Evolutionary conservation across 2,888 invertebrate genomes (phyloP).

Genomic region (Neocrepidodera transversa): DNA sequence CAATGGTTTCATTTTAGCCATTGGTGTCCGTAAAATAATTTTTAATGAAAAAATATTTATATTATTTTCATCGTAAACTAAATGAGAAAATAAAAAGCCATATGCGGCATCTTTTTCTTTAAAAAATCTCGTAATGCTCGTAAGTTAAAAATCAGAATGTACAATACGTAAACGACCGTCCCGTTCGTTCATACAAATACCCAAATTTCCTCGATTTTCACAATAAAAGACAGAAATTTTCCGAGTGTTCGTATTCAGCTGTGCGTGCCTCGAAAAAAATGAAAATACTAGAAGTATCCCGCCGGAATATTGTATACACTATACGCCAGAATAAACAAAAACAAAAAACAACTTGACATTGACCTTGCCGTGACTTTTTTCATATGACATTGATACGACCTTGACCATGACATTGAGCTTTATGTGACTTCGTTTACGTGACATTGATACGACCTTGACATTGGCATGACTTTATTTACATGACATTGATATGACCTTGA

Average conservation of each 20-base stretch:
- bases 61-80: too few species aligned
- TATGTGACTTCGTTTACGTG: too few species aligned
- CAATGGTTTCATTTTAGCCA: too few species aligned
- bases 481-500: too few species aligned
- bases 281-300: slow-evolving; percentile 16
- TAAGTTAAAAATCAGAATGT: slow-evolving; percentile 13
- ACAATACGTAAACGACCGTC: slow-evolving; percentile 10
- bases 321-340: slow-evolving; percentile 6
- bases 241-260: slow-evolving; percentile 17
- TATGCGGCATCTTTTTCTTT: background rate
- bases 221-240: slow-evolving; percentile 14
- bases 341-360: background rate
- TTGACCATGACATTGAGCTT: too few species aligned
- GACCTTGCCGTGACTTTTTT: too few species aligned
- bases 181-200: slow-evolving; percentile 24
- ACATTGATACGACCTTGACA: too few species aligned
- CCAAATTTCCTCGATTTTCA: slow-evolving; percentile 21
- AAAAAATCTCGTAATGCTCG: slow-evolving; percentile 2
- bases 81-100: background rate
- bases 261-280: slow-evolving; percentile 17
- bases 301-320: slow-evolving; percentile 1
- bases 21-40: too few species aligned
- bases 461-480: too few species aligned
- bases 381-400: too few species aligned
- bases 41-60: too few species aligned